Conservation (phyloP, 1,140 invertebrate genomes). For the Aradophagus sp. region DNA sequence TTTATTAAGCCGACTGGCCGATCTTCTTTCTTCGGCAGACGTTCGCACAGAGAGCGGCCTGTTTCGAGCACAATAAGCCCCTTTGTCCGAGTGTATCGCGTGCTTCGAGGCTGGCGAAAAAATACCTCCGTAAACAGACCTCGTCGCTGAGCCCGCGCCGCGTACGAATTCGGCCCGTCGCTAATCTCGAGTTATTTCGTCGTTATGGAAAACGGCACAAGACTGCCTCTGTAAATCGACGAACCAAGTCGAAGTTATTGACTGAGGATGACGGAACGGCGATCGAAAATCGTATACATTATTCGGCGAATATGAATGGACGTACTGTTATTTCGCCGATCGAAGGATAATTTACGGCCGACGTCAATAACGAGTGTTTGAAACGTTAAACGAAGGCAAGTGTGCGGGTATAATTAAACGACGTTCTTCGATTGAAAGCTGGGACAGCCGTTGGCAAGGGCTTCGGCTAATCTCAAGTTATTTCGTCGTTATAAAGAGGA, state of each 20-base stretch:
- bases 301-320: too few relatives aligned
- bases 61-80: slow-evolving; percentile 46
- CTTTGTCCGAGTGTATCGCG: slow-evolving; percentile 43
- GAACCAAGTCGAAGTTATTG: too few relatives aligned
- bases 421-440: too few relatives aligned
- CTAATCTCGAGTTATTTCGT: slow-evolving; percentile 28
- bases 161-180: slow-evolving; percentile 2
- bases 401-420: too few relatives aligned
- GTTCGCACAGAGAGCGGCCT: slow-evolving; percentile 35
- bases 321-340: too few relatives aligned
- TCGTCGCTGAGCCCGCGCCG: slow-evolving; percentile 1
- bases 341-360: too few relatives aligned
- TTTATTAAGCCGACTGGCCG: slow-evolving; percentile 56
- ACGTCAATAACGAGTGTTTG: too few relatives aligned
- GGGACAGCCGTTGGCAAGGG: too few relatives aligned
- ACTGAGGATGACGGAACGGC: too few relatives aligned
- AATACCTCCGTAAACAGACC: slow-evolving; percentile 48
- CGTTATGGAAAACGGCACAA: neutral
- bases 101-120: slow-evolving; percentile 36
- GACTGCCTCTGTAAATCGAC: too few relatives aligned
- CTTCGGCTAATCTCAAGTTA: slow-evolving; percentile 52
- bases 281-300: too few relatives aligned
- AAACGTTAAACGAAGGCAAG: too few relatives aligned
- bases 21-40: slow-evolving; percentile 40
- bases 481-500: slow-evolving; percentile 26